Evolutionary conservation across 2,113 vertebrate species (phyloP), one percentile per base, ranked within the genome.

Genomic region (Ochotona princeps): DNA sequence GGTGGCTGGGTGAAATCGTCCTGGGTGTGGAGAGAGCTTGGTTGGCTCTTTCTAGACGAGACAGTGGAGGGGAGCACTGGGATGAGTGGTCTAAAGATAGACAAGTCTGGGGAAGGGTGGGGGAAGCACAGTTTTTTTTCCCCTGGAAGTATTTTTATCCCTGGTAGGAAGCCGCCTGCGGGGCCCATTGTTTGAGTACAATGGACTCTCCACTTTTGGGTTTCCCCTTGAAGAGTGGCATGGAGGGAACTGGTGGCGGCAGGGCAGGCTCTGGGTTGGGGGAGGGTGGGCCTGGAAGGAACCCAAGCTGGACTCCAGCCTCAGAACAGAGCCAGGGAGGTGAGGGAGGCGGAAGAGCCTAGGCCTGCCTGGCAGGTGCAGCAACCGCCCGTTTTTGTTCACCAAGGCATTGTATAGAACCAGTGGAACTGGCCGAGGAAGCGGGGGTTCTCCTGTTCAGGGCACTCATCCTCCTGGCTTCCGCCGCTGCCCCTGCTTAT

Each of bases 81-180:
- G 30, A 10, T 63, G 9, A 61, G 90, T 3, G 7, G 44, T 87
- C 89, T 97, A 94, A 94, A 91, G 90, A 94, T 70, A 95, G 90
- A 65, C 51, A 18, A 93, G 61, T 86, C 63, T 67, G 14, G 10
- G 11, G 28, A 35, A 65, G 81, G 35, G 35, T 4, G 4, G 25
- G n/a, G 10, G 23, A 8, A 70, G 72, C 85, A 35, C 32, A 13
- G 10, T 72, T 73, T 3, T 90, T 93, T 83, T 93, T 96, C 96
- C 96, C 96, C 96, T 91, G 96, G 94, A 94, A 96, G 95, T 96
- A 96, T 97, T 97, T 97, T 97, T 93, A 72, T 90, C 92, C 84
- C 6, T 8, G 54, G 70, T 89, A 91, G 97, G 96, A 97, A 96
- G 92, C 90, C 5, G 87, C 4, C 57, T 84, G 38, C 38, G 38